phyloP scores from a whole-genome alignment of 2,113 vertebrate species.

The Tachuris rubrigastra region DNA sequence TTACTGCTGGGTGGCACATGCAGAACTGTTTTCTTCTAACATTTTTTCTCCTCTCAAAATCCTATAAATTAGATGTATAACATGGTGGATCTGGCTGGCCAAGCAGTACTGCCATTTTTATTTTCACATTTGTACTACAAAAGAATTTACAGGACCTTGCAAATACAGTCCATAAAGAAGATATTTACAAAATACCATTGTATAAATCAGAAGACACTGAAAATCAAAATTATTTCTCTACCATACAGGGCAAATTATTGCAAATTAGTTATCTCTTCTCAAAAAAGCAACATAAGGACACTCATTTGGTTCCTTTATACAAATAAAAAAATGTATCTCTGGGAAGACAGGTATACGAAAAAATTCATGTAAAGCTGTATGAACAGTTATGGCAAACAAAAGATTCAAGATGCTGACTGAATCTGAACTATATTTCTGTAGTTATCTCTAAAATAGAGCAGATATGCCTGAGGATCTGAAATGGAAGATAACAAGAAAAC shows the following conservation, averaged over 20 bases:
- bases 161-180: neutral
- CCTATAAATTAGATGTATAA: neutral
- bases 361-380: neutral
- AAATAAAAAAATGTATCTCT: neutral
- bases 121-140: neutral
- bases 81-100: neutral
- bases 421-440: neutral
- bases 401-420: neutral
- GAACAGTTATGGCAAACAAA: neutral
- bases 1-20: neutral
- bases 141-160: neutral
- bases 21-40: neutral
- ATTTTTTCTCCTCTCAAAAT: neutral
- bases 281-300: neutral
- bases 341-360: neutral
- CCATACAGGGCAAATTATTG: neutral
- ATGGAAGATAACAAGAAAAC: neutral
- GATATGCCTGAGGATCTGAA: neutral
- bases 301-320: neutral
- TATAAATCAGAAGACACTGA: neutral
- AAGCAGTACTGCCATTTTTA: neutral
- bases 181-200: neutral
- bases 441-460: neutral
- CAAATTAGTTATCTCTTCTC: neutral
- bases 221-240: neutral